Conservation (phyloP, 2,797 vertebrate genomes). For the Falco biarmicus region DNA sequence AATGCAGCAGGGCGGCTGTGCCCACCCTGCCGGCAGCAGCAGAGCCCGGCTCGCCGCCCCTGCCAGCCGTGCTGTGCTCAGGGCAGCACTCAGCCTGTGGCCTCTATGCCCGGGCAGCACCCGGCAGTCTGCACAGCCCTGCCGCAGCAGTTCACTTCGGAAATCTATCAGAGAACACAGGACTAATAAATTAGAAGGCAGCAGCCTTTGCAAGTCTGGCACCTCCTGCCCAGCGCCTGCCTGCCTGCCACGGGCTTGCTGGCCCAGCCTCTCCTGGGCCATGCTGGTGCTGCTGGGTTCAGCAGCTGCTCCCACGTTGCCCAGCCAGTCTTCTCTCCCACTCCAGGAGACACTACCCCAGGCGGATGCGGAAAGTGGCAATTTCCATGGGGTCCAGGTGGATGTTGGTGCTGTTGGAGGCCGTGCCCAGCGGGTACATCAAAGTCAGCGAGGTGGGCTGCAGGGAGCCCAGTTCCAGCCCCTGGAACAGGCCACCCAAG, state of each 20-base stretch:
- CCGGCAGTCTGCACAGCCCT: background rate
- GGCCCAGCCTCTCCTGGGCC: background rate
- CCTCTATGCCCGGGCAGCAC: fast-evolving
- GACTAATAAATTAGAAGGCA: slow-evolving; percentile 47
- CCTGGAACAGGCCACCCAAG: slow-evolving; percentile 87
- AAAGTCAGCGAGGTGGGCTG: slow-evolving; percentile 92
- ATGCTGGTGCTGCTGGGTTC: background rate
- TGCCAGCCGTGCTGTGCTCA: fast-evolving
- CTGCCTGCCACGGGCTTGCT: background rate
- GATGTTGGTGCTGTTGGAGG: slow-evolving; percentile 83
- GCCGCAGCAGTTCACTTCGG: background rate
- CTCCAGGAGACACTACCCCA: slow-evolving; percentile 78
- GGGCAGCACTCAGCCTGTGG: background rate
- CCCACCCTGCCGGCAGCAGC: background rate
- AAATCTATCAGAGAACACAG: background rate
- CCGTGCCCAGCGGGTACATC: slow-evolving; percentile 84
- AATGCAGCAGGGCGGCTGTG: background rate
- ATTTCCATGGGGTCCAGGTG: slow-evolving; percentile 95
- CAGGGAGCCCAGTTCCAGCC: slow-evolving; percentile 87
- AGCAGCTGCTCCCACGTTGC: background rate
- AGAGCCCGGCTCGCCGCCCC: background rate
- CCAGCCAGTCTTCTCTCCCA: background rate
- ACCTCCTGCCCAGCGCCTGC: background rate
- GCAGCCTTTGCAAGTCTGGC: background rate
- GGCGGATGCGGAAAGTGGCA: slow-evolving; percentile 89